Evolutionary conservation across 2,888 invertebrate species (phyloP), one percentile per base, ranked within the genome.

Genomic region (Lepidonotus clava): DNA sequence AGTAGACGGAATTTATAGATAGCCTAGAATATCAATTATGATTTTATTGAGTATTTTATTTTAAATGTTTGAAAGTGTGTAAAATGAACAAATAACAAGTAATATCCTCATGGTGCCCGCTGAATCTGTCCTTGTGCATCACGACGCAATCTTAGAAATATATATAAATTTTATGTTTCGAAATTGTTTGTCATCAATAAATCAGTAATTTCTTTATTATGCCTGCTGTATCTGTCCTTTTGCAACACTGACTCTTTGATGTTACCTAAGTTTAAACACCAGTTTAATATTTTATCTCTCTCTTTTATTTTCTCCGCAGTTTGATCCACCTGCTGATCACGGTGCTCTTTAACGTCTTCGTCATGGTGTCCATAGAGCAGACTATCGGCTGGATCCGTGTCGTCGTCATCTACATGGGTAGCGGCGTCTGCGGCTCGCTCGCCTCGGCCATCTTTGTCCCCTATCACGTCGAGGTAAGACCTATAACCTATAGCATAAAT

Each of bases 401-500:
- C 92, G 97, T 97, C 77, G 96, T 98, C 90, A 97, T 99, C 91
- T 99, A 99, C 94, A 96, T 99, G 90, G 97, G 97, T 87, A 97
- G 98, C 61, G 99, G 99, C 41, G 96, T 99, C 84, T 98, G 97
- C 88, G 99, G 99, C 56, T 99, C 99, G 95, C 95, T 99, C 92
- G 99, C 98, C 83, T 98, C 98, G 91, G 98, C 98, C 89, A 98
- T 98, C 90, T 97, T 99, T 92, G 97, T 99, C 90, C 99, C 99
- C 67, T 99, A 99, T 94, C 96, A 98, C 94, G 98, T 98, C 11
- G 93, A 93, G 92, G 93, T 93, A 87, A 87, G 90, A 85, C 24
- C 24, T 18, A n/a, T n/a, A n/a, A n/a, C n/a, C n/a, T n/a, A n/a
- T n/a, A n/a, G n/a, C n/a, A n/a, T n/a, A n/a, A n/a, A n/a, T n/a